These are phyloP conservation scores for Himalopsyche kuldschensis DNA, from an alignment of 2,888 invertebrate genomes.

Conservation along the genomic window DNA sequence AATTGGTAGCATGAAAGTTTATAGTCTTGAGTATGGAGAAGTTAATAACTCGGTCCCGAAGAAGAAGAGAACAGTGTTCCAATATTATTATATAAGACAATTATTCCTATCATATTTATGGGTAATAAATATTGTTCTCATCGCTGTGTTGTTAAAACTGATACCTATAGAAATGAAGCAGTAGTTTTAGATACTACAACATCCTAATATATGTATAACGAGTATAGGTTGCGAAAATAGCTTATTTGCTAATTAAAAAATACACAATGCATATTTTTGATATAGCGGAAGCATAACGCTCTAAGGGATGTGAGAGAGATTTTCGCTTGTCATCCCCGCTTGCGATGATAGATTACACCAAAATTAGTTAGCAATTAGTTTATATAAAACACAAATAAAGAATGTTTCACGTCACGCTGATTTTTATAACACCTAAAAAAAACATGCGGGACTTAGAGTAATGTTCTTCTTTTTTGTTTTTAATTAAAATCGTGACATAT, in stretches of 20 bases:
- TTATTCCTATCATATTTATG: too few relatives aligned
- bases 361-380: slow-evolving; percentile 25
- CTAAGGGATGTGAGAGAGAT: neutral
- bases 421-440: neutral
- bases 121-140: too few relatives aligned
- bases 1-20: too few relatives aligned
- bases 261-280: neutral
- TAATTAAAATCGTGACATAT: neutral
- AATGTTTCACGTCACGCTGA: neutral
- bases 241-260: neutral
- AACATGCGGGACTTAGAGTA: neutral
- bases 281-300: neutral
- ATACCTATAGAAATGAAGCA: too few relatives aligned
- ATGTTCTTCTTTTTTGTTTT: neutral
- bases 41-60: too few relatives aligned
- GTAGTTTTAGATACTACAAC: too few relatives aligned
- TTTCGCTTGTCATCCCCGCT: neutral
- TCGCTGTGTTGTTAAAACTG: too few relatives aligned
- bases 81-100: too few relatives aligned
- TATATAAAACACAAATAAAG: neutral
- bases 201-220: too few relatives aligned
- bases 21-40: too few relatives aligned
- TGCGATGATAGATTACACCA: slow-evolving; percentile 16
- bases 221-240: neutral
- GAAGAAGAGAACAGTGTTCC: too few relatives aligned